These are phyloP conservation scores for Erebia aethiops DNA, from an alignment of 2,888 invertebrate species.

Conservation along the genomic window DNA sequence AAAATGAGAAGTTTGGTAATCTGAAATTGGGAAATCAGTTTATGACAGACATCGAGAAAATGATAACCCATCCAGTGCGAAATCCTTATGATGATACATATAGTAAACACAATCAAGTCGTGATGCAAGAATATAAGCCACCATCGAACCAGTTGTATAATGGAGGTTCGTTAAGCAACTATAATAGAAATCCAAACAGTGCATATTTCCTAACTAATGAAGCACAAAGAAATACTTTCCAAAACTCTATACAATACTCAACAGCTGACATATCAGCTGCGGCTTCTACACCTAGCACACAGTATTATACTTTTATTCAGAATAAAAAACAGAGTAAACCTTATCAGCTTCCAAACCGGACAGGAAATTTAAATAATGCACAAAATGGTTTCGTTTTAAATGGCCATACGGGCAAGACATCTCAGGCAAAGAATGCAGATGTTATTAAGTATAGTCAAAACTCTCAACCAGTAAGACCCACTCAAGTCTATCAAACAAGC, in stretches of 20 bases:
- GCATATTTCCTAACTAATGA: slow-evolving; percentile 64
- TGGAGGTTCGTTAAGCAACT: slow-evolving; percentile 58
- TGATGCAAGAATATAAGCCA: slow-evolving; percentile 75
- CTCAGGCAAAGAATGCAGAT: slow-evolving; percentile 41
- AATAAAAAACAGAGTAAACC: slow-evolving; percentile 55
- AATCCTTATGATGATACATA: slow-evolving; percentile 66
- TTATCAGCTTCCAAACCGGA: slow-evolving; percentile 20
- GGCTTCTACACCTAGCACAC: slow-evolving; percentile 67
- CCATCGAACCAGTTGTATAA: slow-evolving; percentile 70
- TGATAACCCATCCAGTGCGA: slow-evolving; percentile 79
- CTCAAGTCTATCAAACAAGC: slow-evolving; percentile 48
- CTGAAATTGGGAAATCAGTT: slow-evolving; percentile 79
- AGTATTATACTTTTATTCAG: slow-evolving; percentile 58
- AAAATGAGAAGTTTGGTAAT: slow-evolving; percentile 73
- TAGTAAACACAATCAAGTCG: slow-evolving; percentile 64
- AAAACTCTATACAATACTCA: slow-evolving; percentile 46
- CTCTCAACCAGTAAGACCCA: slow-evolving; percentile 47
- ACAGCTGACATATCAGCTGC: slow-evolving; percentile 56
- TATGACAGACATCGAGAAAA: slow-evolving; percentile 82
- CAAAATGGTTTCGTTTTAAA: slow-evolving; percentile 48
- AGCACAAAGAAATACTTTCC: slow-evolving; percentile 54
- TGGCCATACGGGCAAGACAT: slow-evolving; percentile 52
- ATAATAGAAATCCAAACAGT: slow-evolving; percentile 60
- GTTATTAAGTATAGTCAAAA: slow-evolving; percentile 33
- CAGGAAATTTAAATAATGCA: slow-evolving; percentile 25